These are phyloP conservation scores for Drosophila repletoides DNA, from an alignment of 1,140 invertebrate genomes.

Conservation along the genomic window DNA sequence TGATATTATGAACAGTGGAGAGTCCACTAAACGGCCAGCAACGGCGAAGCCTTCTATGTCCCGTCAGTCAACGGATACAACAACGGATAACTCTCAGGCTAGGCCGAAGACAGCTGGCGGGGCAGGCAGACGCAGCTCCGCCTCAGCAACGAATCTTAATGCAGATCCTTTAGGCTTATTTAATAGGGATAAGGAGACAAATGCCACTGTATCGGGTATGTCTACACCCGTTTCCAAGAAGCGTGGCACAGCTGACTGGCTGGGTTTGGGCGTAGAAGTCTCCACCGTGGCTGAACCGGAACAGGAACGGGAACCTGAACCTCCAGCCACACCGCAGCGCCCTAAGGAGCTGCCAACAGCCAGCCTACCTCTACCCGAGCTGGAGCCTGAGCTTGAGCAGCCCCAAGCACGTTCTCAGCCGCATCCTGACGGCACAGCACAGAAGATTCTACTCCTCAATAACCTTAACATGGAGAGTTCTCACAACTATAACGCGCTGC, in stretches of 20 bases:
- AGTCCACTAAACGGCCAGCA: slow-evolving; percentile 47
- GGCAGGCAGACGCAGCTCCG: slow-evolving; percentile 63
- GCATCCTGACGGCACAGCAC: slow-evolving; percentile 22
- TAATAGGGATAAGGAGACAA: slow-evolving; percentile 50
- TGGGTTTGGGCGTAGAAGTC: slow-evolving; percentile 57
- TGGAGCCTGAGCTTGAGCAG: slow-evolving; percentile 5
- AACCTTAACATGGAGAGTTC: slow-evolving; percentile 78
- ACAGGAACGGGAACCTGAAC: slow-evolving; percentile 31
- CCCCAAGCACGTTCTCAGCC: neutral
- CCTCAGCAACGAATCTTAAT: slow-evolving; percentile 37
- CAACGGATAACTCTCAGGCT: slow-evolving; percentile 60
- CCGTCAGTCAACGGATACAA: slow-evolving; percentile 77
- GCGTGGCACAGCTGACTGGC: slow-evolving; percentile 71
- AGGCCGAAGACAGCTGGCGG: slow-evolving; percentile 71
- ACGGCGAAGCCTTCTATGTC: slow-evolving; percentile 64
- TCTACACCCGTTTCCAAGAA: slow-evolving; percentile 66
- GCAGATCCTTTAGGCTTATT: slow-evolving; percentile 74
- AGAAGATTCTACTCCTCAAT: slow-evolving; percentile 65
- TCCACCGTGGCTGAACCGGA: neutral
- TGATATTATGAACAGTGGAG: slow-evolving; percentile 41
- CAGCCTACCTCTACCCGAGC: slow-evolving; percentile 4
- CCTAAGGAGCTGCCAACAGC: neutral
- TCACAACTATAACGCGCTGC: slow-evolving; percentile 81
- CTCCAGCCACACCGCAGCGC: slow-evolving; percentile 9
- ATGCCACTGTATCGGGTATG: slow-evolving; percentile 61